phyloP scores from a whole-genome alignment of 2,888 invertebrate species.

The Pterostichus madidus region DNA sequence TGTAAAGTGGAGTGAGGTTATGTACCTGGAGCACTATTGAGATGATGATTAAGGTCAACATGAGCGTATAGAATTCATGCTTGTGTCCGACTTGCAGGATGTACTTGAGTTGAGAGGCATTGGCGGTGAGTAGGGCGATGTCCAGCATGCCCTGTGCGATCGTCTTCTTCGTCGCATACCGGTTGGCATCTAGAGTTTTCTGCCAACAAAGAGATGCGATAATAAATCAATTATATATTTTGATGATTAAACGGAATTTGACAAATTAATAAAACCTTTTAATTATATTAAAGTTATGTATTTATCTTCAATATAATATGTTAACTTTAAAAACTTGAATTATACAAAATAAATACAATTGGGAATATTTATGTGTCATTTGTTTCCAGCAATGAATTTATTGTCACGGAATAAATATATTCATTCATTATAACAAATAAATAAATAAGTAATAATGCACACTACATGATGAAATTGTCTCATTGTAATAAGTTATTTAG shows the following conservation, averaged over 20 bases:
- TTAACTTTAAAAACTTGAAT: no score
- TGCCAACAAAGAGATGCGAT: slow-evolving; percentile 74
- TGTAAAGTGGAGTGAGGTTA: slow-evolving; percentile 15
- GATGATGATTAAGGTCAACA: slow-evolving; percentile 88
- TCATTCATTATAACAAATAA: no score
- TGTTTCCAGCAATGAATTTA: no score
- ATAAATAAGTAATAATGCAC: no score
- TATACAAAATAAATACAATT: no score
- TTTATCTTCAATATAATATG: no score
- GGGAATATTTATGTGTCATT: no score
- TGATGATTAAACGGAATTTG: background rate
- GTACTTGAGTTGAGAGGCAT: slow-evolving; percentile 93
- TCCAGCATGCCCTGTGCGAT: slow-evolving; percentile 95
- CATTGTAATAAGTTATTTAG: no score
- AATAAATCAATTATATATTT: background rate
- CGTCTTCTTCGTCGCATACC: slow-evolving; percentile 95
- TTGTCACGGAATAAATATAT: no score
- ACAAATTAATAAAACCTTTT: background rate
- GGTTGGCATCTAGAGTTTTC: slow-evolving; percentile 91
- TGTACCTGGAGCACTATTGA: slow-evolving; percentile 92
- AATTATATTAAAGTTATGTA: no score
- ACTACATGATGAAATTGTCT: no score
- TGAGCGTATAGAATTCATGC: slow-evolving; percentile 91
- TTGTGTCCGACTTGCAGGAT: slow-evolving; percentile 90
- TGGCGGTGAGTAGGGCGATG: slow-evolving; percentile 91